Evolutionary conservation across 2,113 vertebrate genomes (phyloP).

Genomic region (Cromileptes altivelis): DNA sequence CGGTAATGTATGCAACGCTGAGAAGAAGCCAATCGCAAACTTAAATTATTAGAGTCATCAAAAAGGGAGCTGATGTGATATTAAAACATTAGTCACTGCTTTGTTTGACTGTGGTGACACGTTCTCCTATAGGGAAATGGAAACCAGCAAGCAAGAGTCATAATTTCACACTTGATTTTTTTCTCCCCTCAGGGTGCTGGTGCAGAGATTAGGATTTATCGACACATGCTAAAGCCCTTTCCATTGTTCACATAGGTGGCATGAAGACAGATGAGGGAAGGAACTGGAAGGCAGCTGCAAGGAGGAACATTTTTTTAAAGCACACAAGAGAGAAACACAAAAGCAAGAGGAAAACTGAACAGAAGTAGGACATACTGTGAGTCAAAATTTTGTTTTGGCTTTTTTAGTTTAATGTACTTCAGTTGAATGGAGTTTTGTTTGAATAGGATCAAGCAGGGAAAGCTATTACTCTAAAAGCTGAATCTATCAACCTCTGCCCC

Average conservation of each 20-base stretch:
- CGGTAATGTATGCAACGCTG: background rate
- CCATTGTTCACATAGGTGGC: slow-evolving; percentile 28
- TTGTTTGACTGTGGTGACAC: slow-evolving; percentile 13
- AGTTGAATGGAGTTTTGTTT: slow-evolving; percentile 29
- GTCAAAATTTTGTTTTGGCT: background rate
- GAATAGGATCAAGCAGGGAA: slow-evolving; percentile 31
- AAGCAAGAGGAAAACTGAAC: background rate
- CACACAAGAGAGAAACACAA: background rate
- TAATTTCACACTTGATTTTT: slow-evolving; percentile 15
- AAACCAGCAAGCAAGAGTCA: slow-evolving; percentile 28
- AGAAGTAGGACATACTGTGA: background rate
- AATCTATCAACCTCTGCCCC: slow-evolving; percentile 5
- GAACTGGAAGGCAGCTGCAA: background rate
- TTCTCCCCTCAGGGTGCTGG: background rate
- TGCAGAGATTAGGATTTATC: slow-evolving; percentile 51
- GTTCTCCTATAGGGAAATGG: slow-evolving; percentile 18
- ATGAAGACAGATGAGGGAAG: slow-evolving; percentile 19
- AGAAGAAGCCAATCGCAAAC: slow-evolving; percentile 7
- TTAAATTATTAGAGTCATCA: background rate
- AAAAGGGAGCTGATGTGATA: slow-evolving; percentile 14
- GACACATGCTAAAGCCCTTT: slow-evolving; percentile 41
- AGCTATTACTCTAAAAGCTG: slow-evolving; percentile 15
- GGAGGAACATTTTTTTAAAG: too few relatives aligned
- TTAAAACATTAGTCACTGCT: slow-evolving; percentile 40
- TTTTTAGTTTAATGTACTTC: slow-evolving; percentile 5